These are phyloP conservation scores for Drosophila sucinea DNA, from an alignment of 1,140 invertebrate species.

Conservation along the genomic window DNA sequence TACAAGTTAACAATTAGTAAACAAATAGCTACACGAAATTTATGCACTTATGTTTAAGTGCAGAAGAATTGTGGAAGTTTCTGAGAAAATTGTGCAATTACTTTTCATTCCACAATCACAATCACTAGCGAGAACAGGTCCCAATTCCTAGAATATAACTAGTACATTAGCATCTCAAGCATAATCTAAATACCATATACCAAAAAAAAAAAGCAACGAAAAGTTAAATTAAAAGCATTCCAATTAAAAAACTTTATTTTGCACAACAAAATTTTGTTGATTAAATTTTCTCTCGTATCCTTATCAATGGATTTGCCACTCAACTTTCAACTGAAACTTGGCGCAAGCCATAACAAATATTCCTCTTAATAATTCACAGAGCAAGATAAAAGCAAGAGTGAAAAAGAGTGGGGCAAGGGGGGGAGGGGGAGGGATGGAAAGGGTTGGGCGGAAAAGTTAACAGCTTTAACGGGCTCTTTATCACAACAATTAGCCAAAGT, in stretches of 20 bases:
- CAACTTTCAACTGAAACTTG: not conserved
- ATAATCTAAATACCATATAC: no score
- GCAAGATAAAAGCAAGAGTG: not conserved
- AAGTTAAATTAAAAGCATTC: not conserved
- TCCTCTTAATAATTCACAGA: constrained; percentile 1
- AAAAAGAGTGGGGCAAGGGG: no score
- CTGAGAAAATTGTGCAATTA: no score
- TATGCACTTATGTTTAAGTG: no score
- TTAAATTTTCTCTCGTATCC: not conserved
- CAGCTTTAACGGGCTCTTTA: constrained; percentile 41
- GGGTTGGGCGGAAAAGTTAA: not conserved
- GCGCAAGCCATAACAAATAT: constrained; percentile 3
- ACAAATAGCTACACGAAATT: no score
- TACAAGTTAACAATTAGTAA: no score
- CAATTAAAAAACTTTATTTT: constrained; percentile 2
- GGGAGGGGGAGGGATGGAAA: not conserved
- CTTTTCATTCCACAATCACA: no score
- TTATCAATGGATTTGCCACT: constrained; percentile 3
- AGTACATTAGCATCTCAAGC: no score
- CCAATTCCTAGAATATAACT: no score
- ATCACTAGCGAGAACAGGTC: no score
- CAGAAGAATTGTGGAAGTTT: no score
- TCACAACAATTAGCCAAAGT: constrained; percentile 64
- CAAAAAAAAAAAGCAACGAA: not conserved
- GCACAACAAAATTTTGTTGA: no score